phyloP scores from a whole-genome alignment of 2,888 invertebrate species.

The Heliconius cydno region DNA sequence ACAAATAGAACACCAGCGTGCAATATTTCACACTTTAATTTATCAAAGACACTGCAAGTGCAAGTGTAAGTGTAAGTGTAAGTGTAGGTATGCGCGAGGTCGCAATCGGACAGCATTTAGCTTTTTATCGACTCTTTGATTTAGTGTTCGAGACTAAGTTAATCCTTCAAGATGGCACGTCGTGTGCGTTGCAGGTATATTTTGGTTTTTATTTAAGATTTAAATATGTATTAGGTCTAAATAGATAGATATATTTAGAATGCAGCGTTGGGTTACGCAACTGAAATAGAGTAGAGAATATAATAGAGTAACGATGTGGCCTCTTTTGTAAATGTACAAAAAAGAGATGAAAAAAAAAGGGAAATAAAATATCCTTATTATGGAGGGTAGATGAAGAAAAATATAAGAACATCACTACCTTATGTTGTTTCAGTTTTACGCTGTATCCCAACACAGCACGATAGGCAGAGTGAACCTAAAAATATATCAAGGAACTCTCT shows the following conservation, averaged over 20 bases:
- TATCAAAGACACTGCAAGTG: slow-evolving; percentile 72
- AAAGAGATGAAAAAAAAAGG: too few relatives aligned
- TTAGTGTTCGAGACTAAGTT: slow-evolving; percentile 67
- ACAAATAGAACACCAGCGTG: slow-evolving; percentile 41
- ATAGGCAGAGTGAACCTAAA: too few relatives aligned
- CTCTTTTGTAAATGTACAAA: too few relatives aligned
- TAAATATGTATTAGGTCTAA: too few relatives aligned
- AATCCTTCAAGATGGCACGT: slow-evolving; percentile 80
- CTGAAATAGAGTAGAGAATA: neutral
- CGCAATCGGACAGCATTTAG: slow-evolving; percentile 82
- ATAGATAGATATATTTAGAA: neutral
- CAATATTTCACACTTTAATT: slow-evolving; percentile 78
- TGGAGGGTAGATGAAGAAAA: neutral
- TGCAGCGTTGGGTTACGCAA: neutral
- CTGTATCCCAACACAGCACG: too few relatives aligned
- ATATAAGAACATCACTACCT: neutral
- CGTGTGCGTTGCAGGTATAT: slow-evolving; percentile 58
- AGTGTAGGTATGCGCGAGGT: slow-evolving; percentile 65
- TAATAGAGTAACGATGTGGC: neutral
- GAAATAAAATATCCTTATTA: neutral
- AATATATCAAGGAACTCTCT: too few relatives aligned
- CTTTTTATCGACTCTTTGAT: slow-evolving; percentile 82
- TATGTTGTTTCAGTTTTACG: too few relatives aligned
- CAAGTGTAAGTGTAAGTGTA: too few relatives aligned
- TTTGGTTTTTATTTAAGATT: slow-evolving; percentile 53